These are phyloP conservation scores for Hemicordylus capensis DNA, from an alignment of 2,113 vertebrate species.

Conservation along the genomic window DNA sequence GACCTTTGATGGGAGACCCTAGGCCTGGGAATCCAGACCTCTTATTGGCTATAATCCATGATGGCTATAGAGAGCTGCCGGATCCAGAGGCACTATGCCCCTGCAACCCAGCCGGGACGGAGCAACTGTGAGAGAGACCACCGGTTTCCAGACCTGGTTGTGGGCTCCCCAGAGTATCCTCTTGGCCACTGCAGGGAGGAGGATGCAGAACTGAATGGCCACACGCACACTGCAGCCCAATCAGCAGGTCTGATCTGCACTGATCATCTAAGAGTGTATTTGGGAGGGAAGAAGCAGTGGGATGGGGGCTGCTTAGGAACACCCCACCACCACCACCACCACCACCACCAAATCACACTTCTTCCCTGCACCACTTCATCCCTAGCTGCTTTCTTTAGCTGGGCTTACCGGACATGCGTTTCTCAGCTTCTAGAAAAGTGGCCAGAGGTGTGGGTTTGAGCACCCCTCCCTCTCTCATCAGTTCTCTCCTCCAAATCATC, in stretches of 20 bases:
- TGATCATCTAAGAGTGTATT: no score
- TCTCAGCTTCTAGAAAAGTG: neutral
- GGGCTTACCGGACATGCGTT: neutral
- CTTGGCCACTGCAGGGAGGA: no score
- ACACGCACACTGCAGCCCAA: no score
- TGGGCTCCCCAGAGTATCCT: neutral
- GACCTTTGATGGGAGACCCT: neutral
- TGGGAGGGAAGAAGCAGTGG: no score
- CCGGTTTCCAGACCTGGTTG: no score
- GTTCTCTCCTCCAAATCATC: neutral
- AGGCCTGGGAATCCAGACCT: no score
- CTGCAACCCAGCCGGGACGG: neutral
- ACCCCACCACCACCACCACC: neutral
- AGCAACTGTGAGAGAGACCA: no score
- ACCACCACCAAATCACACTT: neutral
- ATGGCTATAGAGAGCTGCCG: neutral
- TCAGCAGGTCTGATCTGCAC: no score
- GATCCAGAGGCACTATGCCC: neutral
- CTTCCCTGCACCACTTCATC: neutral
- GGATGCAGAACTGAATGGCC: no score
- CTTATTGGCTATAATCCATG: neutral
- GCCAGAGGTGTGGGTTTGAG: neutral
- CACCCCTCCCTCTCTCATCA: neutral
- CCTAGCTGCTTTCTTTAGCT: neutral
- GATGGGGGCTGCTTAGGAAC: neutral